Percentiles rank a stretch among this genome's conserved stretches.
Conservation (phyloP, 2,113 vertebrate genomes). For the Okapia johnstoni region DNA sequence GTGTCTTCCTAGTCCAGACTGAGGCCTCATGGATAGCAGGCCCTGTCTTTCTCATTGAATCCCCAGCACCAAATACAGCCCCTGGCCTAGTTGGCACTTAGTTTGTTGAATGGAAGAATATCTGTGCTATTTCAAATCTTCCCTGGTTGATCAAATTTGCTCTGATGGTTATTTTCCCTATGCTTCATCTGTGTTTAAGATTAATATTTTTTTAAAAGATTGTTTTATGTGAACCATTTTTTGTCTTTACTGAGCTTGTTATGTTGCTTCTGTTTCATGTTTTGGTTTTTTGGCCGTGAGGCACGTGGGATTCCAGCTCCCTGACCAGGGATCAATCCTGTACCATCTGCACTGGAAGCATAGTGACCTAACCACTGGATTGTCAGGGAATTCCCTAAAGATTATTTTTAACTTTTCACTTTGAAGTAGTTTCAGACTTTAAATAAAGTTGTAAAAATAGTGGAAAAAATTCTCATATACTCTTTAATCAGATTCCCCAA, state of each 20-base stretch:
- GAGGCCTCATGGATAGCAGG: fast-evolving
- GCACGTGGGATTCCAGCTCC: background rate
- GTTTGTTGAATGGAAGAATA: background rate
- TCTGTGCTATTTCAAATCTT: slow-evolving; percentile 16
- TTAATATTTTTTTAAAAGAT: background rate
- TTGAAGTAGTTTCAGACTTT: slow-evolving; percentile 37
- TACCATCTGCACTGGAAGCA: background rate
- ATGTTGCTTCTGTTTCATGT: background rate
- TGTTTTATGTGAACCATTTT: background rate
- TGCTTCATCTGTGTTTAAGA: background rate
- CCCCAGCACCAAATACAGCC: background rate
- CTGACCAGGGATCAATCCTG: background rate
- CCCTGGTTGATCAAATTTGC: background rate
- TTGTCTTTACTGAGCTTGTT: background rate
- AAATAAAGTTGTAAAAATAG: slow-evolving; percentile 1
- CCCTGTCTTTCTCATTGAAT: background rate
- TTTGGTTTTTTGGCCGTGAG: background rate
- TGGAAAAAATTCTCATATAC: background rate
- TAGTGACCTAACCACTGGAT: background rate
- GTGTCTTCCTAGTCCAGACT: background rate
- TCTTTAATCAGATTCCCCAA: background rate
- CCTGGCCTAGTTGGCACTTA: background rate
- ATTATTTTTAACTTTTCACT: background rate
- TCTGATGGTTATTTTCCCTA: background rate
- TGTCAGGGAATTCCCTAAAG: background rate